phyloP scores from a whole-genome alignment of 1,140 invertebrate species.

The Bombus confusus region DNA sequence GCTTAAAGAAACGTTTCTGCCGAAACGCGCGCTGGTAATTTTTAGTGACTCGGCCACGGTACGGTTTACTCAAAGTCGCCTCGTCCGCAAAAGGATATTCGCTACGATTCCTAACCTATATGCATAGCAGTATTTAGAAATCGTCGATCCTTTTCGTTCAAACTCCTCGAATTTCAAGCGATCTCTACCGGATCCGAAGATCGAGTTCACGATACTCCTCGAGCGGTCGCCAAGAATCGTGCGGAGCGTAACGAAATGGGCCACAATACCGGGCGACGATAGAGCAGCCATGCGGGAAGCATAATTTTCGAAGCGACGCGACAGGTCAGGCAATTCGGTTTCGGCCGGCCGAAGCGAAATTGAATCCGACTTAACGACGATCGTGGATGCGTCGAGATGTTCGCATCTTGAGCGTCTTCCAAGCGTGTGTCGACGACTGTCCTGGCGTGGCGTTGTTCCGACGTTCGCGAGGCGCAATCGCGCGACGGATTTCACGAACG shows the following conservation, averaged over 20 bases:
- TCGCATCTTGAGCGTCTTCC: not conserved
- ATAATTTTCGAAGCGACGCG: slow-evolving; percentile 38
- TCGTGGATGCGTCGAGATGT: slow-evolving; percentile 1
- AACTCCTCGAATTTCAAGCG: not conserved
- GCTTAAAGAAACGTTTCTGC: no score
- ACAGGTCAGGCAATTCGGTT: slow-evolving; percentile 37
- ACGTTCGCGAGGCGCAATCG: not conserved
- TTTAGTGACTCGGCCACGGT: no score
- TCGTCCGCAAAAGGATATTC: no score
- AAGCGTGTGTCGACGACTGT: not conserved
- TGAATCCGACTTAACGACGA: slow-evolving; percentile 31
- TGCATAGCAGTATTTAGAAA: not conserved
- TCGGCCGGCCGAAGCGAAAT: slow-evolving; percentile 39
- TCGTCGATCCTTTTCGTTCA: not conserved
- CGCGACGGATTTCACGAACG: not conserved
- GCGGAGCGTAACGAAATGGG: slow-evolving; percentile 1
- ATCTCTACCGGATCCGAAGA: not conserved
- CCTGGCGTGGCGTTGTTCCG: not conserved
- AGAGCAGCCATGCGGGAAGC: slow-evolving; percentile 23
- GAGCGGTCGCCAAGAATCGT: not conserved
- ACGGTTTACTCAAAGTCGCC: no score
- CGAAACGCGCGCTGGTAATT: no score
- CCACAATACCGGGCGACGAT: not conserved
- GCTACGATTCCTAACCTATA: no score
- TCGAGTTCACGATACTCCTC: not conserved